Percentiles rank a stretch among this genome's conserved stretches.
Evolutionary conservation across 1,140 invertebrate genomes (phyloP).

Genomic region (Stegodyphus mimosarum): DNA sequence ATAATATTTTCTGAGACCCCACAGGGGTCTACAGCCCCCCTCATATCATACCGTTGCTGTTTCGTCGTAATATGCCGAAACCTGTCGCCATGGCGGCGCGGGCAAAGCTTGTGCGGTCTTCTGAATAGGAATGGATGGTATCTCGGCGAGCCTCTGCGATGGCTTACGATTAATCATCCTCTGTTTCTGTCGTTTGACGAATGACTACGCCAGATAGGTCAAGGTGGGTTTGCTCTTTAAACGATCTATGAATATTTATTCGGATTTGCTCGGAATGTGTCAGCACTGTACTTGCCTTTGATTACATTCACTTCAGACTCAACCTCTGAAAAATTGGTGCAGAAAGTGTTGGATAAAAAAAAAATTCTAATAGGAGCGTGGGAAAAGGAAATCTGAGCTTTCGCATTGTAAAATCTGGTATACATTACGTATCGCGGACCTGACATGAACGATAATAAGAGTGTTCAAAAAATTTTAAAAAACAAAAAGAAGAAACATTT

Average conservation of each 20-base stretch:
- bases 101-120: slow-evolving; percentile 42
- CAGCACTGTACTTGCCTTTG: not conserved
- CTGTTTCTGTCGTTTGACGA: slow-evolving; percentile 51
- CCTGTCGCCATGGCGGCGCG: slow-evolving; percentile 37
- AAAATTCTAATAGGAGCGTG: too few relatives aligned
- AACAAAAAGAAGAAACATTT: too few relatives aligned
- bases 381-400: too few relatives aligned
- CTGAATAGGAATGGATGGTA: slow-evolving; percentile 28
- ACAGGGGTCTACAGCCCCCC: slow-evolving; percentile 16
- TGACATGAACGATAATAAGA: too few relatives aligned
- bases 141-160: slow-evolving; percentile 18
- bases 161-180: slow-evolving; percentile 41
- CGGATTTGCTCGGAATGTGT: not conserved
- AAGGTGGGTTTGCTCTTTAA: slow-evolving; percentile 36
- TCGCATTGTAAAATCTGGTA: too few relatives aligned
- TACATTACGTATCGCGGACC: too few relatives aligned
- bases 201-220: slow-evolving; percentile 49
- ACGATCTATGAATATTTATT: slow-evolving; percentile 31
- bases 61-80: slow-evolving; percentile 34
- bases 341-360: too few relatives aligned
- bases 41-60: slow-evolving; percentile 14
- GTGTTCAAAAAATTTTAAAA: too few relatives aligned
- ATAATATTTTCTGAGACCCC: not conserved
- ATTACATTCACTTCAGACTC: not conserved
- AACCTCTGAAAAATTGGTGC: too few relatives aligned